Evolutionary conservation across 2,888 invertebrate species (phyloP), one percentile per base, ranked within the genome.

Genomic region (Pammene aurita): DNA sequence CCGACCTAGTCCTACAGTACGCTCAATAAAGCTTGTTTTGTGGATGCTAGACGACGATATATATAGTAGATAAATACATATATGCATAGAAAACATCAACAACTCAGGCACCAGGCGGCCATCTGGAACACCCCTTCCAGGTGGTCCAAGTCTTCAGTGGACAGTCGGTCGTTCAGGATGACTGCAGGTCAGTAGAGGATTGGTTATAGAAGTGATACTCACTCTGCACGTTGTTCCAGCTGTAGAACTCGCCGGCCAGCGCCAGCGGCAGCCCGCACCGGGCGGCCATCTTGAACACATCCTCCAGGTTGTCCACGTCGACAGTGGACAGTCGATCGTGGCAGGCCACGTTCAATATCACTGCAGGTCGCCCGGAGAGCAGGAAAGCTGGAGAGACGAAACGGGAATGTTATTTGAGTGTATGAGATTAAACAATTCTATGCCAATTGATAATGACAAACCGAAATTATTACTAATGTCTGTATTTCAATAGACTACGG

Each of bases 281-380:
- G 9, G 75, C 74, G 9, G 88, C 86, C 63, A 85, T 76, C 10
- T 81, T 80, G 2, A 86, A 83, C 67, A 82, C 79, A 41, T 75
- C 75, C 10, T 73, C 74, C 62, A 92, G 72, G 4, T 73, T 72
- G 10, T 70, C 68, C 56, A 75, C 72, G 72, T 90, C 89, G 18
- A 82, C 84, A 1, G 77, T 81, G 4, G 72, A 71, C 64, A 89
- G 77, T 2, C 76, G 72, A 11, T 79, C 84, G 61, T 73, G 79
- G 73, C 87, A 85, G 67, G 80, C 78, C 67, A 90, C 78, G 78
- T 94, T 94, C 70, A 94, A 87, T 38, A 94, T 76, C 72, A 93
- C 84, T 52, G 93, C 73, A 69, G 91, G 91, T 54, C 89, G 80
- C 68, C 90, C 90, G 79, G 91, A 92, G 46, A 94, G 78, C 58